Evolutionary conservation across 2,797 vertebrate species (phyloP).

Genomic region (Helicolenus hilgendorfi): DNA sequence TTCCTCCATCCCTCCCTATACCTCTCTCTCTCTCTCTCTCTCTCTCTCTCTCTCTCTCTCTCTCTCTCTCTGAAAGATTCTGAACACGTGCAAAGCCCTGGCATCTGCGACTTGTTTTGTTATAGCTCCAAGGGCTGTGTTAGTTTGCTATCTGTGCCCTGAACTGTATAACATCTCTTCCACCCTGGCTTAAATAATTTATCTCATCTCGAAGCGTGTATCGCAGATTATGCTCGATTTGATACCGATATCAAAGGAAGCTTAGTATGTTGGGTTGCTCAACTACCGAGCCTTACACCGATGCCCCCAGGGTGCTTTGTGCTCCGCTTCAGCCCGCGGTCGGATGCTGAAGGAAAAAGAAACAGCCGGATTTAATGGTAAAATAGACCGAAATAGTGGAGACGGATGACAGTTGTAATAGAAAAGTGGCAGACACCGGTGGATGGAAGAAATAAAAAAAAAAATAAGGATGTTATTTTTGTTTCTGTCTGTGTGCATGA

Average conservation of each 20-base stretch:
- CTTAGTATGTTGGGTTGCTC: constrained; percentile 61
- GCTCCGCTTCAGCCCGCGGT: constrained; percentile 77
- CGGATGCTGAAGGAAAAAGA: constrained; percentile 75
- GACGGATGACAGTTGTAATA: constrained; percentile 11
- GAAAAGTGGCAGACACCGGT: not conserved
- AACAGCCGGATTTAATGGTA: constrained; percentile 46
- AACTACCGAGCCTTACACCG: constrained; percentile 48
- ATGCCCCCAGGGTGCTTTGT: constrained; percentile 74
- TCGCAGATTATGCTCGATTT: constrained; percentile 85
- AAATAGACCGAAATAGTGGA: constrained; percentile 24
- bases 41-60: not conserved
- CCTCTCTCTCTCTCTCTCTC: not conserved
- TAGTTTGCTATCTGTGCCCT: constrained; percentile 47
- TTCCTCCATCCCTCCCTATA: not conserved
- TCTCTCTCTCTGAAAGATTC: not conserved
- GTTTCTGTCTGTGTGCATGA: not conserved
- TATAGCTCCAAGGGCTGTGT: constrained; percentile 39
- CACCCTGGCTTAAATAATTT: constrained; percentile 86
- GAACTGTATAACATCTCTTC: constrained; percentile 54
- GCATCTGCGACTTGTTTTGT: constrained; percentile 48
- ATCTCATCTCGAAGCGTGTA: constrained; percentile 84
- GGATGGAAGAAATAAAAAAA: not conserved
- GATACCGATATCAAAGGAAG: constrained; percentile 84
- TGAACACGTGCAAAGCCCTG: constrained; percentile 3
- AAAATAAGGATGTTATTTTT: not conserved